Base-by-base conservation (phyloP, 2,888 invertebrate genomes). In the Trichogramma evanescens region DNA sequence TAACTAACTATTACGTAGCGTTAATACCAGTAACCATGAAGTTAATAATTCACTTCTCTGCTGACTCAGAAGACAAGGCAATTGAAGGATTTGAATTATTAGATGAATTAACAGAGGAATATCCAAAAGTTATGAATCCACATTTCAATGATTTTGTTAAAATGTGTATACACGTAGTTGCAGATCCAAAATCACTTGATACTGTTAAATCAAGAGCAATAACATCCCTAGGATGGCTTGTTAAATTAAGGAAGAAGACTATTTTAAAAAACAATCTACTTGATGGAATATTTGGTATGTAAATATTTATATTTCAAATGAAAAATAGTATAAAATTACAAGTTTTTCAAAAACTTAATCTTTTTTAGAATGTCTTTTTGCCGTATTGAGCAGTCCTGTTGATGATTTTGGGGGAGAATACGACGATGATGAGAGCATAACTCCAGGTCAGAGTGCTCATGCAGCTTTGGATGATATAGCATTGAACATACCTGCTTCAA, bases 391-490 rank as follows among this genome's bases (percentile, higher is more conserved):
- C 6, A 52, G 40, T 52, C 10, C 39, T 52, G 52, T 10, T 50
- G 26, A 50, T 6, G 4, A 58, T 52, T 54, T 39, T 44, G 48
- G 79, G 87, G 65, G 81, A 83, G 64, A 84, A 2, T 82, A 83
- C 3, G 82, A 84, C 54, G 87, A 86, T 40, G 80, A 81, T 6
- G 83, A 2, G 85, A 86, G 66, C 87, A 87, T 67, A 81, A 83
- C 82, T 42, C 84, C 87, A 1, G 82, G 86, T 64, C 84, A 86
- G 6, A 83, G 86, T 65, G 89, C 89, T 6, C 85, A 87, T 0
- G 89, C 89, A 79, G 87, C 89, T 5, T 80, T 91, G 63, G 89
- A 91, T 76, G 76, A 85, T 52, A 80, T 91, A 70, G 89, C 90
- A 43, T 77, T 90, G 8, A 84, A 89, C 77, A 80, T 90, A 46